Evolutionary conservation across 2,113 vertebrate genomes (phyloP).

Genomic region (Progne subis): DNA sequence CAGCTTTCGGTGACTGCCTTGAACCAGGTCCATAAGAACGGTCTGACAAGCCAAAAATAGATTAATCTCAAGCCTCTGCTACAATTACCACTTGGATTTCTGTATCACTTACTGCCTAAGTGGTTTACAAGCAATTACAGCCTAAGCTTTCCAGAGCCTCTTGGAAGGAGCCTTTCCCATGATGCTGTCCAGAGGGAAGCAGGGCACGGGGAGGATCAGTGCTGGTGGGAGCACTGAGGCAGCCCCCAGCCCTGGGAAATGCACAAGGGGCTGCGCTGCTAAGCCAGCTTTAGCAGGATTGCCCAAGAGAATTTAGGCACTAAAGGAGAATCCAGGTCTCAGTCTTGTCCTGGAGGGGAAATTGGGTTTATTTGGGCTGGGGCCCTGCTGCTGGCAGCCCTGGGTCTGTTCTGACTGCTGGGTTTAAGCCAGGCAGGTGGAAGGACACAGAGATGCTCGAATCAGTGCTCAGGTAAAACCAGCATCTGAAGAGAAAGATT

Average conservation of each 20-base stretch:
- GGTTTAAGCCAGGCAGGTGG: background rate
- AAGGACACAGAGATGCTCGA: background rate
- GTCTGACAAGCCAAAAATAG: background rate
- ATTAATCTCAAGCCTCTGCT: background rate
- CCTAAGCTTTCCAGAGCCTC: background rate
- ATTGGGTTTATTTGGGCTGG: background rate
- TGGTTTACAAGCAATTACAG: slow-evolving; percentile 47
- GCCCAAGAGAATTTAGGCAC: accelerated
- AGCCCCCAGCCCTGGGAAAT: too few species aligned
- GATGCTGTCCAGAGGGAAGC: accelerated
- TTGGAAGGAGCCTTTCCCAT: background rate
- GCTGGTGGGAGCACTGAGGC: background rate
- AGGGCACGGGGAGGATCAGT: accelerated
- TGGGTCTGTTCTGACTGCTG: background rate
- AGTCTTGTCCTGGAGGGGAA: background rate
- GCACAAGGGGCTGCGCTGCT: background rate
- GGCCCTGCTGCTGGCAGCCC: background rate
- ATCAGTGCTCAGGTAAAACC: background rate
- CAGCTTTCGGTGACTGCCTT: background rate
- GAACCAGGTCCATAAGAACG: background rate
- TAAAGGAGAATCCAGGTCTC: background rate
- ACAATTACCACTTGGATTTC: slow-evolving; percentile 4
- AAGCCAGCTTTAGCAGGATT: background rate
- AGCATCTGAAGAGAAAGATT: background rate
- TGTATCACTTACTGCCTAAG: background rate